These are phyloP conservation scores for Colletes collaris DNA, from an alignment of 2,888 invertebrate species.

Conservation along the genomic window DNA sequence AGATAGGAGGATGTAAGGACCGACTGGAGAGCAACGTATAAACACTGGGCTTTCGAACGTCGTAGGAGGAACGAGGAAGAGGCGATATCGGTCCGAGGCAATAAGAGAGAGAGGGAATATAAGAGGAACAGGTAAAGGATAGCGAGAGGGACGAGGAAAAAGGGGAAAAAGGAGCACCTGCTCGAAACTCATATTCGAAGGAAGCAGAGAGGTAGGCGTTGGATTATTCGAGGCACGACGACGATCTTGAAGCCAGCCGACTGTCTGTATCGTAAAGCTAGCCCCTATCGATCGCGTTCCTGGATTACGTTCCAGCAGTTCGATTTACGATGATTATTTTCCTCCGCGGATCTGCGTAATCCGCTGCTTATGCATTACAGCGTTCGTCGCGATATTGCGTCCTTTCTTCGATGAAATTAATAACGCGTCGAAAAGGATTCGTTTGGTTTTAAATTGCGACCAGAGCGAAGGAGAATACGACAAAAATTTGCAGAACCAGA, in stretches of 20 bases:
- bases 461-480: background rate
- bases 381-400: background rate
- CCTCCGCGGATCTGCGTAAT: constrained; percentile 37
- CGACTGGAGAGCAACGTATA: constrained; percentile 65
- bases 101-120: constrained; percentile 46
- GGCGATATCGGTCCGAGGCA: constrained; percentile 28
- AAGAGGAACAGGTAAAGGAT: constrained; percentile 60
- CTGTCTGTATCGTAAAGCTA: constrained; percentile 69
- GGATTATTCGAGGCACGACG: constrained; percentile 80
- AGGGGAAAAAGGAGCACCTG: constrained; percentile 48
- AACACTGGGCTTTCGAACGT: constrained; percentile 50
- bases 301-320: constrained; percentile 62
- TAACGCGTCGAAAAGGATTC: too few relatives aligned
- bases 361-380: background rate
- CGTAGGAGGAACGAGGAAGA: constrained; percentile 32
- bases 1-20: constrained; percentile 59
- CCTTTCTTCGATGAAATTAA: background rate
- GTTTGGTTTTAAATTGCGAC: too few relatives aligned
- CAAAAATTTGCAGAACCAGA: background rate
- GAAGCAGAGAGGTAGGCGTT: constrained; percentile 60
- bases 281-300: constrained; percentile 70
- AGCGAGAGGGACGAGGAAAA: constrained; percentile 61
- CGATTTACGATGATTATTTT: constrained; percentile 64
- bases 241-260: constrained; percentile 71
- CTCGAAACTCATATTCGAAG: constrained; percentile 62